Base-by-base conservation (phyloP, 2,888 invertebrate genomes). In the Stomorhina lunata region DNA sequence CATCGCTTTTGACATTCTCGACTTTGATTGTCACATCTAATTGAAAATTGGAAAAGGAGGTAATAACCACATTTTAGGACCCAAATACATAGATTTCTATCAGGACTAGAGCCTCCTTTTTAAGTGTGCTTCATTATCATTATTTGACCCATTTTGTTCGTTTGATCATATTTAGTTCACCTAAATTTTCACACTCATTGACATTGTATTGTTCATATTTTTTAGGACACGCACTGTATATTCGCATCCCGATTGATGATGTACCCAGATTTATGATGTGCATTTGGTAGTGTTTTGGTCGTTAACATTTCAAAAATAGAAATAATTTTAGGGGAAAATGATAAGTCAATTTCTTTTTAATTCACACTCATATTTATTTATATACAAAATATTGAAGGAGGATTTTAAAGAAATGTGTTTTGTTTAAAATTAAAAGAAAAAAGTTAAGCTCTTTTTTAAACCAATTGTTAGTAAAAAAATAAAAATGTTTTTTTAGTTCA, bases 291-390 rank as follows among this genome's bases (percentile, higher is more conserved):
- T 72, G 27, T 71, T 78, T 82, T 76, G 82, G 79, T 79, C 82
- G 82, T 75, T 79, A 71, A 79, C 69, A 79, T 71, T 82, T 79
- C 59, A 82, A 71, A 79, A 82, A 82, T 82, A 79, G 82, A 82
- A 76, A 82, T 55, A 82, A 82, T 82, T 82, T 75, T 59, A 80
- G 79, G 75, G 66, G 82, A 53, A 82, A 82, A 82, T 78, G 65
- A 82, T 71, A 79, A 69, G 66, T 82, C 79, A 82, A 66, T 82
- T 69, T 75, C 69, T 79, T 79, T 73, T 71, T 55, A 43, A 78
- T 73, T 75, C 79, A 82, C 55, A 69, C 57, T 53, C 34, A 48
- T 69, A n/a, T 50, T 48, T 45, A 7, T 32, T 73, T 76, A 69
- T 79, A 76, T 65, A 69, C 57, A 69, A 77, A 45, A 45, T 53